A percentile compares a stretch with the other conserved stretches of the same genome.
Conservation (phyloP, 2,797 vertebrate genomes). For the Pseudochirops cupreus region DNA sequence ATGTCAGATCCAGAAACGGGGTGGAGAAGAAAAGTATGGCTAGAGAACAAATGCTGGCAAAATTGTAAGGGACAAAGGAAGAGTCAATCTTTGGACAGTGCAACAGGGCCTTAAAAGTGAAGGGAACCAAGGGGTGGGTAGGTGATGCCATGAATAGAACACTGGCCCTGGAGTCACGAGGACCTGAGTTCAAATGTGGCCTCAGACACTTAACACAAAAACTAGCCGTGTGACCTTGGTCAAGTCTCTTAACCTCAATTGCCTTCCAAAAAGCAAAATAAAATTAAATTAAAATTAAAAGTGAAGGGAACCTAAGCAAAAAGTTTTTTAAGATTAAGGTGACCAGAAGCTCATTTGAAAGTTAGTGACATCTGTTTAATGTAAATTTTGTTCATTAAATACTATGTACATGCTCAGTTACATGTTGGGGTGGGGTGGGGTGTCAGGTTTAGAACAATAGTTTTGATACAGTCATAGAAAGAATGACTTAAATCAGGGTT, state of each 20-base stretch:
- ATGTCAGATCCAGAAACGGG: not conserved
- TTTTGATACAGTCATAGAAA: not conserved
- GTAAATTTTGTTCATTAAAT: not conserved
- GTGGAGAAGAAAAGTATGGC: not conserved
- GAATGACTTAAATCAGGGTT: not conserved
- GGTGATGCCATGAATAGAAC: too few relatives aligned
- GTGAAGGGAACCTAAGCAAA: not conserved
- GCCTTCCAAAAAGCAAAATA: too few relatives aligned
- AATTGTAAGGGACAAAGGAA: not conserved
- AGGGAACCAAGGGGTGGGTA: not conserved
- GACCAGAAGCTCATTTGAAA: not conserved
- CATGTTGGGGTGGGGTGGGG: too few relatives aligned
- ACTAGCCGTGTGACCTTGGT: too few relatives aligned
- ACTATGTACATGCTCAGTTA: not conserved
- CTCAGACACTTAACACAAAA: too few relatives aligned
- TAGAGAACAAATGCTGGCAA: not conserved
- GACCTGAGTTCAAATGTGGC: too few relatives aligned
- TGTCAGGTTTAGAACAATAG: not conserved
- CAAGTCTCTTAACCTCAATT: too few relatives aligned
- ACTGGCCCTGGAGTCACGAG: too few relatives aligned
- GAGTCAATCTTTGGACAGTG: not conserved
- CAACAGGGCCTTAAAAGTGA: not conserved
- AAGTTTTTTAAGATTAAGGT: not conserved
- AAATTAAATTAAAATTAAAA: not conserved
- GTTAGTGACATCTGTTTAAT: not conserved